phyloP scores from a whole-genome alignment of 2,113 vertebrate species.

The Pheucticus melanocephalus region DNA sequence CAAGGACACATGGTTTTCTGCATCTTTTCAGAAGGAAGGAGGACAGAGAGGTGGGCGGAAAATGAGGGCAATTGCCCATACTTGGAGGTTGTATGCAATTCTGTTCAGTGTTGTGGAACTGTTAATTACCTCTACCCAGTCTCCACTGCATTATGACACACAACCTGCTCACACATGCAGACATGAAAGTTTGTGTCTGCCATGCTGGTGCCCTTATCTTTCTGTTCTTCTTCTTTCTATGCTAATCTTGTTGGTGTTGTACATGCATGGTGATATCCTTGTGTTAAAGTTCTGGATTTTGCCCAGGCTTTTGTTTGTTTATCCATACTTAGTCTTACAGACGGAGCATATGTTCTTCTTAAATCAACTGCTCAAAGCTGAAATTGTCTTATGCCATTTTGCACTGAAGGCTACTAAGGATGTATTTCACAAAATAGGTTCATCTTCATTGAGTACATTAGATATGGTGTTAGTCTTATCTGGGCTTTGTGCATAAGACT shows the following conservation, averaged over 20 bases:
- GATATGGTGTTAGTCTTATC: background rate
- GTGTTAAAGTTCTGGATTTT: background rate
- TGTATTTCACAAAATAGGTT: background rate
- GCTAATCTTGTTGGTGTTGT: background rate
- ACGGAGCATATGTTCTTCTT: background rate
- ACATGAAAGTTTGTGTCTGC: background rate
- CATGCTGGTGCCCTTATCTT: background rate
- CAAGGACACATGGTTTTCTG: background rate
- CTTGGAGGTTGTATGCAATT: background rate
- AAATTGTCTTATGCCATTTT: background rate
- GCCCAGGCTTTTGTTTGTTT: background rate
- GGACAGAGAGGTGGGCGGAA: background rate
- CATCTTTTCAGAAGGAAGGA: background rate
- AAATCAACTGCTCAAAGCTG: background rate
- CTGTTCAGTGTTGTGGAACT: background rate
- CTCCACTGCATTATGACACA: background rate
- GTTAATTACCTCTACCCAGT: background rate
- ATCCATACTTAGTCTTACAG: background rate
- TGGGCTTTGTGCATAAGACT: background rate
- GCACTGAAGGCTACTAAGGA: background rate
- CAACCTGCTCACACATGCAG: fast-evolving
- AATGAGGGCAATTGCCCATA: background rate
- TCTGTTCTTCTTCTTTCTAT: background rate
- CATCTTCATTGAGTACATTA: background rate
- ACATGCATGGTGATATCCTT: background rate